Evolutionary conservation across 2,797 vertebrate species (phyloP).

Genomic region (Ctenopoma kingsleyae): DNA sequence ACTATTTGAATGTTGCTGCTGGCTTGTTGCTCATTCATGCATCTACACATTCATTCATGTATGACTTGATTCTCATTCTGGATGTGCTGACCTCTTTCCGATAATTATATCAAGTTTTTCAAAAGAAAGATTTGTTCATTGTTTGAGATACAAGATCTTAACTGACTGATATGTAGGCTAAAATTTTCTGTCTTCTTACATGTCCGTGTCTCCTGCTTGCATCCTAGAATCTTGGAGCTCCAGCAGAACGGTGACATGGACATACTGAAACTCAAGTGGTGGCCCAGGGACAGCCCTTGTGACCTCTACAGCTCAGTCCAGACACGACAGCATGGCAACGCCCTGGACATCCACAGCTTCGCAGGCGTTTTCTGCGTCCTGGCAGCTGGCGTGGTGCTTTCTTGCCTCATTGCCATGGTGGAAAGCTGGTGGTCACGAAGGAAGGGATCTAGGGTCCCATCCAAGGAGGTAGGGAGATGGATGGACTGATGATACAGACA

Average conservation of each 20-base stretch:
- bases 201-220: conserved; percentile 7
- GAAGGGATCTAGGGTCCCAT: conserved; percentile 96
- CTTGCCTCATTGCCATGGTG: conserved; percentile 98
- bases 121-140: neutral
- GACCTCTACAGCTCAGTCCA: conserved; percentile 94
- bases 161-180: neutral
- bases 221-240: conserved; percentile 94
- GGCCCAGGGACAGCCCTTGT: conserved; percentile 96
- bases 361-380: conserved; percentile 98
- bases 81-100: neutral
- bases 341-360: conserved; percentile 98
- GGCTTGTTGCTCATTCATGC: conserved; percentile 20
- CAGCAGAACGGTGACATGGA: conserved; percentile 99
- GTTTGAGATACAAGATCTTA: neutral
- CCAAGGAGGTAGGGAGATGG: conserved; percentile 92
- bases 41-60: neutral
- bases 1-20: conserved; percentile 3
- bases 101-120: neutral
- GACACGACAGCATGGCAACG: conserved; percentile 91
- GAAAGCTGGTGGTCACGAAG: conserved; percentile 99
- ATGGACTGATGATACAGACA: conserved; percentile 1
- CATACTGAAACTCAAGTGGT: conserved; percentile 97
- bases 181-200: conserved; percentile 8
- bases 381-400: conserved; percentile 95
- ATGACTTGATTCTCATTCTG: neutral